Conservation (phyloP, 2,888 invertebrate species). For the Frankliniella intonsa region DNA sequence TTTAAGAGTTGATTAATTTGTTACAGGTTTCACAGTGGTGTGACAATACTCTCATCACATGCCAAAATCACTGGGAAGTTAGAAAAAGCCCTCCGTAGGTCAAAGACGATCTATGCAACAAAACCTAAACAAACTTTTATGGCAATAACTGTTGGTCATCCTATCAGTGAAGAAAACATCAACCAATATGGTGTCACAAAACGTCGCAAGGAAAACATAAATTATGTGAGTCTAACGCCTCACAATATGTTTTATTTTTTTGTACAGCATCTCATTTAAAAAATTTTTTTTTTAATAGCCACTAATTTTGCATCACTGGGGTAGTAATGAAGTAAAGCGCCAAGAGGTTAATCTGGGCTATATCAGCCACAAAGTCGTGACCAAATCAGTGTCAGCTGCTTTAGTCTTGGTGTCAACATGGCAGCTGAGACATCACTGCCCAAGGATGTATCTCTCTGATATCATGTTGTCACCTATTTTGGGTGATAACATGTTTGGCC, state of each 20-base stretch:
- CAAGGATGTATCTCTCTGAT: not conserved
- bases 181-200: not conserved
- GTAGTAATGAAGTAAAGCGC: not conserved
- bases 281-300: not conserved
- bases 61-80: not conserved
- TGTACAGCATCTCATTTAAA: not conserved
- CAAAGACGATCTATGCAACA: not conserved
- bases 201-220: not conserved
- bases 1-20: not conserved
- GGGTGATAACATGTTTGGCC: not conserved
- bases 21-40: not conserved
- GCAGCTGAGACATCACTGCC: not conserved
- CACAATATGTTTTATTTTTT: no score
- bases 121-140: not conserved
- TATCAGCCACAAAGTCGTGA: not conserved
- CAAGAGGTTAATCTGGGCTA: not conserved
- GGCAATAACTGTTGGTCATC: not conserved
- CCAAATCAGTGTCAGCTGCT: not conserved
- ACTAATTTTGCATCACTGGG: not conserved
- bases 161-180: not conserved
- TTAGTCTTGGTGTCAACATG: not conserved
- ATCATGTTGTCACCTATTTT: not conserved
- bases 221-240: not conserved
- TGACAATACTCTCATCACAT: not conserved
- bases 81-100: not conserved